Base-by-base conservation (phyloP, 2,888 invertebrate genomes). In the Eucriotettix oculatus region DNA sequence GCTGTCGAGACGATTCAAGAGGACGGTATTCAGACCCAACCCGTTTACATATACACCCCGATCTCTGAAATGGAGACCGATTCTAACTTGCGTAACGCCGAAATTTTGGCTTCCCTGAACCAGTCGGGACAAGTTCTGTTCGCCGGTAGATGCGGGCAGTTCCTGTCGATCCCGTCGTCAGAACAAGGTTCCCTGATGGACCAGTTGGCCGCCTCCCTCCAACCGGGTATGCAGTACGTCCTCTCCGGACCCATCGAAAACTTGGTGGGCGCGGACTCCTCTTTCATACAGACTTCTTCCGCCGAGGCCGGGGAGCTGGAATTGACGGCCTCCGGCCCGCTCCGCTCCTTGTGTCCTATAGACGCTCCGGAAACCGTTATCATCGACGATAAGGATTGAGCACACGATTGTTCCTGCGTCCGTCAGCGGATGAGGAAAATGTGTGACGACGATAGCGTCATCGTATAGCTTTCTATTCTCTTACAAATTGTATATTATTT, bases 41-140 rank as follows among this genome's bases (percentile, higher is more conserved):
- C 61, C 12, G 42, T 62, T 48, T 42, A 59, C 12, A 16, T 62
- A 12, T 62, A 62, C 52, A 59, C 59, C n/a, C 61, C 57, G 42
- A 57, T 57, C 29, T 16, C 61, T 5, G 16, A 48, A 17, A 9
- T 59, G 42, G 58, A 56, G 16, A 59, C 12, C 14, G 48, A 14
- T 48, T 12, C 14, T 14, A n/a, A 42, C 43, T 57, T 61, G 10
- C 58, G 57, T 12, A 59, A 54, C 54, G 61, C 59, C 16, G 61
- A 61, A 54, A 59, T 61, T n/a, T 41, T 61, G 17, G 59, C 61
- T 5, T 61, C 61, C n/a, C 14, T 61, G 1, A 58, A 61, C 40
- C 57, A 59, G 42, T 29, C 54, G 17, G 58, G 56, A 10, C 57
- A 59, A 11, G 42, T 62, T 48, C 52, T 62, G 11, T 12, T 62